Evolutionary conservation across 2,888 invertebrate genomes (phyloP).

Genomic region (Bellardia bayeri): DNA sequence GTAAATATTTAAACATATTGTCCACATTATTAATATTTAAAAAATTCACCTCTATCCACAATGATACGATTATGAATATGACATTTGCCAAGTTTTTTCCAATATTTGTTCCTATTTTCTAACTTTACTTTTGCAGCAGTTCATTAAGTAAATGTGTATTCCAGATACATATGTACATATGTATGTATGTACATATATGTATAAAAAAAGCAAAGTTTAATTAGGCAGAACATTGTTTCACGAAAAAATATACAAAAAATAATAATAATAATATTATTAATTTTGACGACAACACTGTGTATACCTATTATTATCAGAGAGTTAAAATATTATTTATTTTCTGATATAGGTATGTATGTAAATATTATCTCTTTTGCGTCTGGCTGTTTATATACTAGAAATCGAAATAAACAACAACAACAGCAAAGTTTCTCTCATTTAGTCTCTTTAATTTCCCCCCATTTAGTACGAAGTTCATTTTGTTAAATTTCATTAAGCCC

Average conservation of each 20-base stretch:
- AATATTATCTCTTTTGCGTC: conserved; percentile 30
- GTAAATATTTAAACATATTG: conserved; percentile 68
- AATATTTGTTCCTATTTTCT: no score
- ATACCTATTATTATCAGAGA: conserved; percentile 31
- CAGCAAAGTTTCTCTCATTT: conserved; percentile 3
- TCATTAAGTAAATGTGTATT: conserved; percentile 35
- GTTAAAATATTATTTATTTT: conserved; percentile 30
- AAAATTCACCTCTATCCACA: not conserved
- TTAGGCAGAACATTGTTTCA: conserved; percentile 60
- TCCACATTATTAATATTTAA: conserved; percentile 13
- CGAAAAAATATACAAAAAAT: conserved; percentile 19
- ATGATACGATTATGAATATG: no score
- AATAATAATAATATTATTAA: conserved; percentile 30
- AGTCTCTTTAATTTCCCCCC: not conserved
- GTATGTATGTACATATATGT: not conserved
- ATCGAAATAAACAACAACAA: not conserved
- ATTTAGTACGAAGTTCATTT: not conserved
- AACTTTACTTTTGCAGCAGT: not conserved
- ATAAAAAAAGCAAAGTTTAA: conserved; percentile 52
- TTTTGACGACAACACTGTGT: conserved; percentile 32
- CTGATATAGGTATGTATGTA: not conserved
- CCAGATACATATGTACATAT: not conserved
- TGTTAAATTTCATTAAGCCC: not conserved
- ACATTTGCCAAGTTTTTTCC: not conserved
- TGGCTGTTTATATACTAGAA: not conserved